phyloP scores from a whole-genome alignment of 1,140 invertebrate species.

The Panonychus citri region DNA sequence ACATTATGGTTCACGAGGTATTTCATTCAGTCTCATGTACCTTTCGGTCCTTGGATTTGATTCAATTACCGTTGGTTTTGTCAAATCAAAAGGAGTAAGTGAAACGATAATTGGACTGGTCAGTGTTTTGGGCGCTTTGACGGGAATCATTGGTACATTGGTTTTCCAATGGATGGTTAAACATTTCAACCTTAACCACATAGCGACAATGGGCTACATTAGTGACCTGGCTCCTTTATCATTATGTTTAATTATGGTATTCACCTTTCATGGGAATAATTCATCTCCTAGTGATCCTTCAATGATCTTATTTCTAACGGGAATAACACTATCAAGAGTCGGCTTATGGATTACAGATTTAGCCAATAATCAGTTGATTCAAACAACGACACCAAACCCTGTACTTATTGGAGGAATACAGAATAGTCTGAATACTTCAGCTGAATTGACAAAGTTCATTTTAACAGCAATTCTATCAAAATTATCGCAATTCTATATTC shows the following conservation, averaged over 20 bases:
- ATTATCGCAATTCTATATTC: neutral
- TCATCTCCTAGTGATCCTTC: neutral
- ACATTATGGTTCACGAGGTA: neutral
- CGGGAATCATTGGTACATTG: neutral
- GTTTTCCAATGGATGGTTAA: neutral
- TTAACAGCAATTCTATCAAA: neutral
- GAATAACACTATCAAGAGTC: slow-evolving; percentile 9
- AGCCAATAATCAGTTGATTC: slow-evolving; percentile 33
- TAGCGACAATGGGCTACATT: neutral
- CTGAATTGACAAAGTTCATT: neutral
- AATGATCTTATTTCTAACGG: neutral
- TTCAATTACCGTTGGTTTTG: neutral
- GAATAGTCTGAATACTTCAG: neutral
- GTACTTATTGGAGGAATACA: neutral
- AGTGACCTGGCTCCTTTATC: neutral
- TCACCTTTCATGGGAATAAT: too few relatives aligned
- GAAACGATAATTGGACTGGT: neutral
- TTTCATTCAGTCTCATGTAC: neutral
- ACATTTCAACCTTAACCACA: neutral
- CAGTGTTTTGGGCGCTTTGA: neutral
- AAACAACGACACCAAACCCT: slow-evolving; percentile 16
- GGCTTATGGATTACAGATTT: slow-evolving; percentile 35
- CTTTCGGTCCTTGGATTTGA: neutral
- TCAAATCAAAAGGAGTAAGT: neutral
- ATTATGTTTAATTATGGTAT: neutral